These are phyloP conservation scores for Drosophila mayaguana DNA, from an alignment of 2,888 invertebrate genomes.

Conservation along the genomic window DNA sequence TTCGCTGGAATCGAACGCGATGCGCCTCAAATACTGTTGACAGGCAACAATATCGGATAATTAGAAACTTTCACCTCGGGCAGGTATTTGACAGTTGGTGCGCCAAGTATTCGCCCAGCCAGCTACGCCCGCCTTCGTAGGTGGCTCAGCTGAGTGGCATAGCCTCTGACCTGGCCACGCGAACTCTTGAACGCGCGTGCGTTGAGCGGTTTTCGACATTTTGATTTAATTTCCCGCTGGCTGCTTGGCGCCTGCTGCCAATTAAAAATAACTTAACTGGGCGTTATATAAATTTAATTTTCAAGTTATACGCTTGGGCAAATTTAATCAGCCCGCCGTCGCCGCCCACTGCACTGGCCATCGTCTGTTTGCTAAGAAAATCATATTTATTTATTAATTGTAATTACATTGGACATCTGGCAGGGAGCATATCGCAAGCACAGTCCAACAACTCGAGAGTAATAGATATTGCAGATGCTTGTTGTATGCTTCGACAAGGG, in stretches of 20 bases:
- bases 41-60: constrained; percentile 55
- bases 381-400: constrained; percentile 79
- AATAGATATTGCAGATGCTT: constrained; percentile 50
- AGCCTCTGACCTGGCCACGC: constrained; percentile 43
- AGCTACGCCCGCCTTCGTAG: not conserved
- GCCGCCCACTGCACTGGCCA: not conserved
- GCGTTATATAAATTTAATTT: constrained; percentile 66
- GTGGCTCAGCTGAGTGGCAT: constrained; percentile 21
- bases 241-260: constrained; percentile 47
- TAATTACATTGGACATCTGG: constrained; percentile 69
- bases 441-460: constrained; percentile 22
- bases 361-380: constrained; percentile 57
- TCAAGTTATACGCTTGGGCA: constrained; percentile 39
- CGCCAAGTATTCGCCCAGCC: not conserved
- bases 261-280: constrained; percentile 72
- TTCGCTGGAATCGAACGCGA: not conserved
- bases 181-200: constrained; percentile 31
- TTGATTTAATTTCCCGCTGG: constrained; percentile 69
- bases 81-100: constrained; percentile 20
- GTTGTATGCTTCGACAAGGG: constrained; percentile 32
- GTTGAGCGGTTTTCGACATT: constrained; percentile 45
- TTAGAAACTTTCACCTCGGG: constrained; percentile 51
- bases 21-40: constrained; percentile 21
- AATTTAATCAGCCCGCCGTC: constrained; percentile 50
- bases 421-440: constrained; percentile 13